Conservation (phyloP, 1,140 invertebrate species). For the Drosophila leontia region DNA sequence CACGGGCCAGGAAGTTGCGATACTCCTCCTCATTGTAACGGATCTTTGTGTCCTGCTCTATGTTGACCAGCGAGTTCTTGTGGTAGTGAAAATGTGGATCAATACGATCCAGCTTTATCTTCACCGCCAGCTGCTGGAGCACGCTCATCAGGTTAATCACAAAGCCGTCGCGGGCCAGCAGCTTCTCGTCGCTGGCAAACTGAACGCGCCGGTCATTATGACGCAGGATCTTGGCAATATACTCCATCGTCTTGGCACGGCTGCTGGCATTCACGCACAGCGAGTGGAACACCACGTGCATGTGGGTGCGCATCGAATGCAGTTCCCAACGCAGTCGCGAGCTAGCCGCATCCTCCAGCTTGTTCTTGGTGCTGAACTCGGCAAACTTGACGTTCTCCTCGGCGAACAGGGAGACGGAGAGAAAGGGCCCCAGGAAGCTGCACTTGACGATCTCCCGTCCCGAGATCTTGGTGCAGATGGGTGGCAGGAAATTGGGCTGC, state of each 20-base stretch:
- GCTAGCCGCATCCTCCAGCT: constrained; percentile 59
- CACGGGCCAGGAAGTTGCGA: constrained; percentile 88
- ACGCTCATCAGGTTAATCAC: constrained; percentile 97
- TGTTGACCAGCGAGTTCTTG: constrained; percentile 90
- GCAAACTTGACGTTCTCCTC: constrained; percentile 95
- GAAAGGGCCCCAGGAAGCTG: constrained; percentile 95
- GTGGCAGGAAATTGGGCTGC: constrained; percentile 91
- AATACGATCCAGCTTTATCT: constrained; percentile 93
- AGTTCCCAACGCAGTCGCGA: constrained; percentile 86
- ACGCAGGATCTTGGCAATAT: constrained; percentile 90
- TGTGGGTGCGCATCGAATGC: constrained; percentile 89
- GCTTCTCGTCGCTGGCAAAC: constrained; percentile 93
- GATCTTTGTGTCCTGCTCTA: constrained; percentile 94
- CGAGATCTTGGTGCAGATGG: constrained; percentile 88
- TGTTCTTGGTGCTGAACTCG: constrained; percentile 87
- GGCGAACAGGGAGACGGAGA: constrained; percentile 95
- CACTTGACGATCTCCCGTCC: constrained; percentile 93
- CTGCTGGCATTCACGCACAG: constrained; percentile 92
- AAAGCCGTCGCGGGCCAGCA: constrained; percentile 95
- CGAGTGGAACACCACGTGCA: constrained; percentile 93
- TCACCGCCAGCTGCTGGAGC: constrained; percentile 93
- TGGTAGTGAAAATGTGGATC: constrained; percentile 95
- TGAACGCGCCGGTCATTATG: constrained; percentile 95
- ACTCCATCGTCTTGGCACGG: constrained; percentile 91
- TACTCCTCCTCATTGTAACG: constrained; percentile 93